Percentiles rank a stretch among this genome's conserved stretches.
phyloP scores from a whole-genome alignment of 2,888 invertebrate species.

The Cartodere bifasciata region DNA sequence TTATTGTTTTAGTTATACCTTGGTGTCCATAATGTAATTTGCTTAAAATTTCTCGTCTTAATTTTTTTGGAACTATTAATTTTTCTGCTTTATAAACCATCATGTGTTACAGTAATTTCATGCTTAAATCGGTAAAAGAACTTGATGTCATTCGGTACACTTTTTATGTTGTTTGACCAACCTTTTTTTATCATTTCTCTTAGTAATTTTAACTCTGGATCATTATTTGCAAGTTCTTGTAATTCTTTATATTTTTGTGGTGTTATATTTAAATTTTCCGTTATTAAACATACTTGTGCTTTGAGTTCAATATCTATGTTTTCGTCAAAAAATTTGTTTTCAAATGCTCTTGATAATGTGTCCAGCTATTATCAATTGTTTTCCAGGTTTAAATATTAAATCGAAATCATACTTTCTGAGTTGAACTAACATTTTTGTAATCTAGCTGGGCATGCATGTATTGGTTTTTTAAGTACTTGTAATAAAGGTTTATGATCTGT shows the following conservation, averaged over 20 bases:
- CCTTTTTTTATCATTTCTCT: constrained; percentile 6
- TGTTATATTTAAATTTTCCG: constrained; percentile 2
- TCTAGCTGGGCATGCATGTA: constrained; percentile 11
- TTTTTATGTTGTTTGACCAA: constrained; percentile 9
- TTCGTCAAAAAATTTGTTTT: constrained; percentile 7
- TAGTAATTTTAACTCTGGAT: constrained; percentile 5
- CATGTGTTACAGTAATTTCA: constrained; percentile 5
- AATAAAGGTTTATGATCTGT: constrained; percentile 29
- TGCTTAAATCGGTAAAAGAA: constrained; percentile 5
- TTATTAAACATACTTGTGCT: constrained; percentile 10
- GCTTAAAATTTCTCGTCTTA: constrained; percentile 10
- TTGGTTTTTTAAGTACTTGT: constrained; percentile 17
- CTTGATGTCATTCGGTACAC: constrained; percentile 1
- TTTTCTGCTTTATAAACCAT: constrained; percentile 9
- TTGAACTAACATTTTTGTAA: constrained; percentile 13
- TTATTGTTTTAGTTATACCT: constrained; percentile 10
- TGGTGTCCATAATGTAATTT: constrained; percentile 12
- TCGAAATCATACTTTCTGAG: constrained; percentile 12
- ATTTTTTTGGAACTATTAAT: constrained; percentile 11
- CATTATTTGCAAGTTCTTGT: constrained; percentile 1
- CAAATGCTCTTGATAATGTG: constrained; percentile 10
- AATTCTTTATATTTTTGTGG: constrained; percentile 6
- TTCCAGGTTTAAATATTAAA: constrained; percentile 14
- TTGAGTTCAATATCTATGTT: constrained; percentile 11
- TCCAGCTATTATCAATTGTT: constrained; percentile 13